Percentiles rank a stretch among this genome's conserved stretches.
Evolutionary conservation across 2,113 vertebrate genomes (phyloP).

Genomic region (Triplophysa tibetana): DNA sequence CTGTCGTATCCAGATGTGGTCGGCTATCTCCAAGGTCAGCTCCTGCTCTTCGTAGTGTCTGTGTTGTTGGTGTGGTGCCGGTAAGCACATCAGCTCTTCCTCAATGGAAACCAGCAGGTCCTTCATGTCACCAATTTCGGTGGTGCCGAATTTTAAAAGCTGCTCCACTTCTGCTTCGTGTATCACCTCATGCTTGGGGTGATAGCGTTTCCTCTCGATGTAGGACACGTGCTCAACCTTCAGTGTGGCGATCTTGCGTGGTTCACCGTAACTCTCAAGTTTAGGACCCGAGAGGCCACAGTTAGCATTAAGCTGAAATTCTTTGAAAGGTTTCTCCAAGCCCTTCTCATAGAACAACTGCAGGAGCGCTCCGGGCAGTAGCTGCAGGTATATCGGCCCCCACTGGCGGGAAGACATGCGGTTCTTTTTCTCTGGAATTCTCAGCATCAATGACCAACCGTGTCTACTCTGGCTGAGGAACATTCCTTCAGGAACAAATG

Average conservation of each 20-base stretch:
- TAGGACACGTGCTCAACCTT: slow-evolving; percentile 91
- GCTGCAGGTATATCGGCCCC: slow-evolving; percentile 90
- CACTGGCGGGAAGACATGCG: slow-evolving; percentile 98
- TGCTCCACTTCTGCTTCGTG: slow-evolving; percentile 87
- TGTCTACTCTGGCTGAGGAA: slow-evolving; percentile 81
- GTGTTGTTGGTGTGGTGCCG: slow-evolving; percentile 70
- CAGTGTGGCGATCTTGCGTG: slow-evolving; percentile 89
- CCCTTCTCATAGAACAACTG: slow-evolving; percentile 97
- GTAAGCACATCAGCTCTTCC: slow-evolving; percentile 86
- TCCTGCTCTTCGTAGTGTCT: slow-evolving; percentile 90
- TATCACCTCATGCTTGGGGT: slow-evolving; percentile 84
- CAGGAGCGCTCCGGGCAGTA: slow-evolving; percentile 84
- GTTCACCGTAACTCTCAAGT: slow-evolving; percentile 84
- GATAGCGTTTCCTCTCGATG: slow-evolving; percentile 85
- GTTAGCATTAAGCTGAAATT: slow-evolving; percentile 86
- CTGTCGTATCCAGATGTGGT: slow-evolving; percentile 87
- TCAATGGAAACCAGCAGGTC: slow-evolving; percentile 84
- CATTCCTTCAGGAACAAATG: slow-evolving; percentile 76
- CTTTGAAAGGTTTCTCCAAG: slow-evolving; percentile 93
- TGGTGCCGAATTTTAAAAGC: slow-evolving; percentile 93
- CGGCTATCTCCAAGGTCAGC: slow-evolving; percentile 86
- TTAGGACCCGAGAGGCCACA: slow-evolving; percentile 87
- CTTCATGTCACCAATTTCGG: slow-evolving; percentile 80
- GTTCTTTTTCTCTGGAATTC: slow-evolving; percentile 98
- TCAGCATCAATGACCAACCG: slow-evolving; percentile 93